Base-by-base conservation (phyloP, 2,888 invertebrate genomes). In the Eupithecia subfuscata region DNA sequence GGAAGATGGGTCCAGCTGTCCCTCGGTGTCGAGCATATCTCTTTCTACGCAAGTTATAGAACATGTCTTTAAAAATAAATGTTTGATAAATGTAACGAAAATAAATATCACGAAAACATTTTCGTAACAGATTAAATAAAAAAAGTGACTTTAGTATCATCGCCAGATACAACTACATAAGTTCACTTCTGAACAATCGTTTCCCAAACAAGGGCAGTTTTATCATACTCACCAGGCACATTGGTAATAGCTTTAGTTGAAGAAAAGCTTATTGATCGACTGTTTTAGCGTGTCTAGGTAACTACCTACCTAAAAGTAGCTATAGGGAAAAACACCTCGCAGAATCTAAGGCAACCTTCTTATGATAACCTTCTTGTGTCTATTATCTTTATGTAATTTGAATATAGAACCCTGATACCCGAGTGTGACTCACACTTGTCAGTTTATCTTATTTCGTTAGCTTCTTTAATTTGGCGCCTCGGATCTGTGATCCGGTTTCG, bases 391-490 rank as follows among this genome's bases (percentile, higher is more conserved):
- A 48, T 0, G 6, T 48, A 8, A 48, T n/a, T 48, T 18, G 6
- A 6, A n/a, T 48, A 48, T 11, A 56, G 22, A 56, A 56, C 52
- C 22, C 11, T 9, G 22, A 22, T 56, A 22, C 52, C 11, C 0
- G 11, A 22, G 16, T 30, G 63, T 16, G 14, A 34, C 65, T 37
- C n/a, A n/a, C 40, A n/a, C 65, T 67, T 67, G 65, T 12, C 65
- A 18, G 37, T 67, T 37, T 40, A n/a, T 67, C 82, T 81, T 77
- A 77, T 74, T 79, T 79, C 76, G 69, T 75, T 74, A 76, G 74
- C 70, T 75, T 74, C 70, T 70, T 72, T 74, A 77, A 77, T 77
- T 77, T 73, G 73, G 56, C 75, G 75, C 77, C 68, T 75, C 68
- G 25, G 73, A 73, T 73, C 74, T 14, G 70, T 45, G 72, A 72